Percentiles rank a stretch among this genome's conserved stretches.
phyloP scores from a whole-genome alignment of 2,113 vertebrate species.

The Passer montanus region DNA sequence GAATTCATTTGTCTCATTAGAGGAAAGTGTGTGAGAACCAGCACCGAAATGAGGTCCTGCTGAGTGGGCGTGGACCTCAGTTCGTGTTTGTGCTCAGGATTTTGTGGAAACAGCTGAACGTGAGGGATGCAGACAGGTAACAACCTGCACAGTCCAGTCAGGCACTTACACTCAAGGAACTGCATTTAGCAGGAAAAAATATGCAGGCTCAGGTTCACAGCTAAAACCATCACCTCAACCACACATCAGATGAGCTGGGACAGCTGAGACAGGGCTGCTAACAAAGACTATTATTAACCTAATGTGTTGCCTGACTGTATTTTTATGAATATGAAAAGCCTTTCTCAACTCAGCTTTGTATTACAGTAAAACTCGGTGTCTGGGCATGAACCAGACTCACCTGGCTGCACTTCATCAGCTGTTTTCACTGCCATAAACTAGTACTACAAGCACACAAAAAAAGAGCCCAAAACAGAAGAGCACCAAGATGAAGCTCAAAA shows the following conservation, averaged over 20 bases:
- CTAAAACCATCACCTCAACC: neutral
- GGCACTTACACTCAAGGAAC: neutral
- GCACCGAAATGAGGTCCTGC: neutral
- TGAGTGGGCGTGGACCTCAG: neutral
- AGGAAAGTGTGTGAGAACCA: neutral
- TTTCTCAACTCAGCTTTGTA: neutral
- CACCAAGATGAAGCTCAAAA: neutral
- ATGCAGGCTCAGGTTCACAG: neutral
- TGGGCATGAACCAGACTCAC: neutral
- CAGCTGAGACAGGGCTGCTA: neutral
- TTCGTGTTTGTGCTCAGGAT: accelerated
- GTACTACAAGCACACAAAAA: neutral
- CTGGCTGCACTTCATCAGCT: neutral
- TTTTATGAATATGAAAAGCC: neutral
- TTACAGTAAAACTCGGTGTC: neutral
- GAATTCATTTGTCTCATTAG: neutral
- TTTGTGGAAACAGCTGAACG: accelerated
- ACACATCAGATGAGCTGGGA: neutral
- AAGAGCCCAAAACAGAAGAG: neutral
- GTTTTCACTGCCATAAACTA: neutral
- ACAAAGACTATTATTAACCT: neutral
- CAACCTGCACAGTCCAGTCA: neutral
- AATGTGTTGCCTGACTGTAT: neutral
- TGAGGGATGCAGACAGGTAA: neutral
- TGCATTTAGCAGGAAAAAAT: neutral